A percentile compares a stretch with the other conserved stretches of the same genome.
Conservation (phyloP, 2,797 vertebrate species). For the Sebastes itinus region DNA sequence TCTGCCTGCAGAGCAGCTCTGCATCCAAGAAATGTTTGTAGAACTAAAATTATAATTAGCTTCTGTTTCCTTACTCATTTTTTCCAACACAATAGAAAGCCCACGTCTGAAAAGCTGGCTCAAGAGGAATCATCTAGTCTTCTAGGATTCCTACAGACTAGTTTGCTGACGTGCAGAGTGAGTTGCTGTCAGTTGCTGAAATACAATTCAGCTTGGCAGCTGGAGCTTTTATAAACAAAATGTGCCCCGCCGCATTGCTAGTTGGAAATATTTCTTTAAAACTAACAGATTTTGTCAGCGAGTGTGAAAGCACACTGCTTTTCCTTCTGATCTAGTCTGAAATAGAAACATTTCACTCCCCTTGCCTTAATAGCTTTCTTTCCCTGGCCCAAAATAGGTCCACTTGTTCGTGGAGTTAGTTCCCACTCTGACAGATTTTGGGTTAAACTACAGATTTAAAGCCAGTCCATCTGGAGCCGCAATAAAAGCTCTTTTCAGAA, state of each 20-base stretch:
- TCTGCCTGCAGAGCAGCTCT: constrained; percentile 28
- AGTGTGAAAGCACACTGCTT: constrained; percentile 30
- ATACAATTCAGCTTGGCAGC: constrained; percentile 49
- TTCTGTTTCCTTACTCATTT: constrained; percentile 19
- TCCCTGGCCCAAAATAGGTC: constrained; percentile 49
- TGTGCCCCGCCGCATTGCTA: neutral
- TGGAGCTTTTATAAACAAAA: constrained; percentile 56
- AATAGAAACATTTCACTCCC: constrained; percentile 52
- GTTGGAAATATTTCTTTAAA: constrained; percentile 49
- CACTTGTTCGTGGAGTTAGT: constrained; percentile 57
- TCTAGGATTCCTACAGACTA: constrained; percentile 20
- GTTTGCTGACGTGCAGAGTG: constrained; percentile 3
- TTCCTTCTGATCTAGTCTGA: constrained; percentile 41
- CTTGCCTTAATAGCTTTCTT: constrained; percentile 58
- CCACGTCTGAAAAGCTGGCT: constrained; percentile 6
- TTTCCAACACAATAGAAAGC: constrained; percentile 13
- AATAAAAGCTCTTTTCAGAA: constrained; percentile 60
- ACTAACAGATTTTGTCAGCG: constrained; percentile 43
- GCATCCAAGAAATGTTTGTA: constrained; percentile 42
- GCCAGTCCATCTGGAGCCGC: constrained; percentile 67
- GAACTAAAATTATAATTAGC: constrained; percentile 53
- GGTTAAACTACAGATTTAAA: constrained; percentile 76
- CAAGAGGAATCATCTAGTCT: constrained; percentile 15
- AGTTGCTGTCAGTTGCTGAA: constrained; percentile 47
- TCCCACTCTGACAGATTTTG: constrained; percentile 65